phyloP scores from a whole-genome alignment of 2,797 vertebrate species.

The Halcyon chelicuti region DNA sequence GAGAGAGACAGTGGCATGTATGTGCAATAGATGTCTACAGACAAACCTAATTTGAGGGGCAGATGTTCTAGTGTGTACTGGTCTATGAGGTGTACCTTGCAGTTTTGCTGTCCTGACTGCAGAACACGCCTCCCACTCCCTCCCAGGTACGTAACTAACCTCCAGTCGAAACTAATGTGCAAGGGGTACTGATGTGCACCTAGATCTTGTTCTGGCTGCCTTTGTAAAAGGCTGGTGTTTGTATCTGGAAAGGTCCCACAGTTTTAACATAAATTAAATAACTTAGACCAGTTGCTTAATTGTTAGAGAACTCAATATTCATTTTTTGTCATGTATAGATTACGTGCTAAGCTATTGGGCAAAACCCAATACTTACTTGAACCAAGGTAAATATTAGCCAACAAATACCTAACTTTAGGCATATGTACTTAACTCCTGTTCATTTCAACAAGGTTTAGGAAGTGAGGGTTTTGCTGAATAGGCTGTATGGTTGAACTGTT shows the following conservation, averaged over 20 bases:
- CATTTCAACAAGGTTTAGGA: background rate
- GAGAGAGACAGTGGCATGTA: background rate
- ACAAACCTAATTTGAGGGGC: background rate
- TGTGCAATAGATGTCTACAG: background rate
- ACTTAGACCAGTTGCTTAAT: background rate
- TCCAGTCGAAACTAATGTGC: background rate
- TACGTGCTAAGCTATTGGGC: background rate
- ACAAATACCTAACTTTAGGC: background rate
- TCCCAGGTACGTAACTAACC: rapidly evolving
- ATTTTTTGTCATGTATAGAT: too few species aligned
- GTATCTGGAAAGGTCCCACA: background rate
- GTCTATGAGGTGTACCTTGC: background rate
- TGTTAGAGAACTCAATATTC: background rate
- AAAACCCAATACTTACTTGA: background rate
- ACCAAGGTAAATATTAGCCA: background rate
- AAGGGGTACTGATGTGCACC: background rate
- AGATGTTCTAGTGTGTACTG: background rate
- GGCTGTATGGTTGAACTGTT: background rate
- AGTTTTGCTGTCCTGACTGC: background rate
- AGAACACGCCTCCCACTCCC: background rate
- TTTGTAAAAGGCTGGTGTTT: background rate
- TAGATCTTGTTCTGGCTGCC: background rate
- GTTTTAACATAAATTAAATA: background rate
- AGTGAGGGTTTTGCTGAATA: background rate
- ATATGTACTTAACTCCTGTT: background rate